These are phyloP conservation scores for Pycnomerus fuliginosus DNA, from an alignment of 2,888 invertebrate species.

Conservation along the genomic window DNA sequence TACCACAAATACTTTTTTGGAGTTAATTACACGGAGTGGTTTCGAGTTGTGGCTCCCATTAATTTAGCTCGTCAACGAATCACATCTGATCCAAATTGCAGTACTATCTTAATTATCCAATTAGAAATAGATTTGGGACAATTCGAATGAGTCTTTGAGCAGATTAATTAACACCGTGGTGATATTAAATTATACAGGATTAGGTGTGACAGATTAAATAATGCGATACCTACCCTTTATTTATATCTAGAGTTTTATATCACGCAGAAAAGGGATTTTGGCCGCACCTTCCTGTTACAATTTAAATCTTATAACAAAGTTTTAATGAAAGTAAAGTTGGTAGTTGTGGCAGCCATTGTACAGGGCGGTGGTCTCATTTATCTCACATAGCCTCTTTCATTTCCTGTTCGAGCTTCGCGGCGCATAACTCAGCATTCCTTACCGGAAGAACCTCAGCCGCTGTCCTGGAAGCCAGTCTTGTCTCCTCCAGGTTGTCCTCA, in stretches of 20 bases:
- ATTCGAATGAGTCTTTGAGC: no score
- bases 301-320: constrained; percentile 43
- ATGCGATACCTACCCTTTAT: no score
- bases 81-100: no score
- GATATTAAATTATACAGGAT: no score
- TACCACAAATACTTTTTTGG: no score
- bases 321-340: constrained; percentile 45
- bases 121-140: no score
- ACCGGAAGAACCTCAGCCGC: constrained; percentile 36
- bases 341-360: constrained; percentile 37
- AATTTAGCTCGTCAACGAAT: no score
- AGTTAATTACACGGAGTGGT: no score
- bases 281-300: constrained; percentile 37
- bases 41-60: no score
- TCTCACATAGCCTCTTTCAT: constrained; percentile 46
- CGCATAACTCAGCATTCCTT: constrained; percentile 43
- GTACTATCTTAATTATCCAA: no score
- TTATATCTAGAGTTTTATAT: constrained; percentile 20
- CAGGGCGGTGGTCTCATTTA: constrained; percentile 41
- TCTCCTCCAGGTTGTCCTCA: constrained; percentile 14
- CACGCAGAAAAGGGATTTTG: constrained; percentile 19
- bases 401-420: constrained; percentile 42
- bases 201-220: no score
- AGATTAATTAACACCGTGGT: no score
- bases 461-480: constrained; percentile 30